Evolutionary conservation across 2,888 invertebrate genomes (phyloP).

Genomic region (Busseola fusca): DNA sequence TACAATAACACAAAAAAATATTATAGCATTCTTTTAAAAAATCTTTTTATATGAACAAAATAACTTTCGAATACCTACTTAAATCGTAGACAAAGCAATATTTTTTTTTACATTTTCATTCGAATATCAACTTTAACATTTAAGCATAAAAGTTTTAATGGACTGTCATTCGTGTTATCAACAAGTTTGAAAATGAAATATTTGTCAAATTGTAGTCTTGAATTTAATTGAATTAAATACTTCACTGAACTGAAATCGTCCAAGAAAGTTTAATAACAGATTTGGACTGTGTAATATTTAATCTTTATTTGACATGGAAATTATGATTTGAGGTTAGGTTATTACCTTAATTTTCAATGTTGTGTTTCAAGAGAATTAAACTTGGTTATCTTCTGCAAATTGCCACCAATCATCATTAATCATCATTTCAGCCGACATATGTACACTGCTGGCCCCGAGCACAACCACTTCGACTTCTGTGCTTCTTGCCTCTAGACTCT

Average conservation of each 20-base stretch:
- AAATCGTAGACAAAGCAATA: conserved; percentile 1
- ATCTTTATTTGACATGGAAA: conserved; percentile 24
- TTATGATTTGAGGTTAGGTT: conserved; percentile 2
- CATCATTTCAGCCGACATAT: neutral
- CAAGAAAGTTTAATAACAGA: conserved; percentile 30
- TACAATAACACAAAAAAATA: too few species aligned
- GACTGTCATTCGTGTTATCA: conserved; percentile 17
- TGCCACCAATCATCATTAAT: too few species aligned
- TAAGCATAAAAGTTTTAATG: conserved; percentile 43
- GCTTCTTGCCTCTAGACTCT: neutral
- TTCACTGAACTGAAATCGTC: conserved; percentile 43
- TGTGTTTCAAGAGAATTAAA: conserved; percentile 1
- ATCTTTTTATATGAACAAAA: conserved; percentile 6
- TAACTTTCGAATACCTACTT: conserved; percentile 7
- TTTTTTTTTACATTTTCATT: conserved; percentile 14
- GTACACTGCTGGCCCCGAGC: neutral
- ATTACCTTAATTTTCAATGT: conserved; percentile 9
- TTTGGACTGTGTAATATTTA: conserved; percentile 37
- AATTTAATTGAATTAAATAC: conserved; percentile 54
- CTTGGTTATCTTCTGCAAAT: neutral
- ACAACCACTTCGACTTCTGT: neutral
- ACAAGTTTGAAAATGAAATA: conserved; percentile 32
- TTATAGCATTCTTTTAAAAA: neutral
- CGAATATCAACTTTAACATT: conserved; percentile 29
- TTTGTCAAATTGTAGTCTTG: conserved; percentile 42